A percentile compares a stretch with the other conserved stretches of the same genome.
phyloP scores from a whole-genome alignment of 2,113 vertebrate genomes.

The Carettochelys insculpta region DNA sequence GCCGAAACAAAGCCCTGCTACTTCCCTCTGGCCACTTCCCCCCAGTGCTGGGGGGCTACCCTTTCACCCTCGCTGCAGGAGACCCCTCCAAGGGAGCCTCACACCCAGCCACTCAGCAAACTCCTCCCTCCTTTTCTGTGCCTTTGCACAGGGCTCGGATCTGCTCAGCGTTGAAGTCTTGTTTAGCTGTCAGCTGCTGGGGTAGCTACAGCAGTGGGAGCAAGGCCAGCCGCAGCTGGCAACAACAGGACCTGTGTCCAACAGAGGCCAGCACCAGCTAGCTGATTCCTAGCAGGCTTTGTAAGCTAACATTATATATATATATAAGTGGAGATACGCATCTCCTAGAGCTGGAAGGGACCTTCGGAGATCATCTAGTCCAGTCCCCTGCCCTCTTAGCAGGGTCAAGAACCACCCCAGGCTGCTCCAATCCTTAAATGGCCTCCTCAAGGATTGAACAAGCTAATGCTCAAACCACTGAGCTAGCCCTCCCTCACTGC shows the following conservation, averaged over 20 bases:
- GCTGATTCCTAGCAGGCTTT: not conserved
- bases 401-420: too few species aligned
- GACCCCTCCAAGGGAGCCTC: not conserved
- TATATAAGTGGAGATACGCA: too few species aligned
- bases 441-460: too few species aligned
- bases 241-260: not conserved
- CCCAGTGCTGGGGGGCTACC: not conserved
- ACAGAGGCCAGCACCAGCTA: not conserved
- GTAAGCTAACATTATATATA: fast-evolving
- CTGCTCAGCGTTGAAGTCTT: not conserved
- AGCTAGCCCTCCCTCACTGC: too few species aligned
- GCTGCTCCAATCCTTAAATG: too few species aligned
- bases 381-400: too few species aligned
- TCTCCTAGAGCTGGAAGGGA: too few species aligned
- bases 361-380: too few species aligned
- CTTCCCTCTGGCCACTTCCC: not conserved
- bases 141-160: fast-evolving
- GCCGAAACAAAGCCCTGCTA: not conserved
- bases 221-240: not conserved
- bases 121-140: not conserved
- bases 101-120: not conserved
- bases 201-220: not conserved
- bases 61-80: not conserved
- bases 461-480: too few species aligned
- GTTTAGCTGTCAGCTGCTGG: not conserved